phyloP scores from a whole-genome alignment of 2,797 vertebrate species.

The Chelonia mydas region DNA sequence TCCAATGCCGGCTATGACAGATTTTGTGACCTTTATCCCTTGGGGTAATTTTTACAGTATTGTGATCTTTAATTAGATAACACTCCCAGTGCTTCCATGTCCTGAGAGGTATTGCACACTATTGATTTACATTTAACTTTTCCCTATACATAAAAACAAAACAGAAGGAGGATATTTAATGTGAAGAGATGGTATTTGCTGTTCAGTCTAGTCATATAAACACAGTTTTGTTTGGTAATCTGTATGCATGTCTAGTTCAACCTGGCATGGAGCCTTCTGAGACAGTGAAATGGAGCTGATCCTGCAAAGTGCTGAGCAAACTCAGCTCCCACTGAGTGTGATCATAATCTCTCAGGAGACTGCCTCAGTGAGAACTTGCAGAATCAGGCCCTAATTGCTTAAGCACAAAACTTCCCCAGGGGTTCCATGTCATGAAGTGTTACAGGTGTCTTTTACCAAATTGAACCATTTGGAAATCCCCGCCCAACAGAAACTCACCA shows the following conservation, averaged over 20 bases:
- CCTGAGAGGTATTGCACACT: neutral
- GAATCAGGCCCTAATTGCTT: fast-evolving
- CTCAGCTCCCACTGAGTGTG: fast-evolving
- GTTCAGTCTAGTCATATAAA: neutral
- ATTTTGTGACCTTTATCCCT: neutral
- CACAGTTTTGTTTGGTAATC: neutral
- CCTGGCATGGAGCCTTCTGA: neutral
- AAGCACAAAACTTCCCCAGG: neutral
- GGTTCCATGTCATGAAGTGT: fast-evolving
- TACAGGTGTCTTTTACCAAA: neutral
- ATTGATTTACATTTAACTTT: neutral
- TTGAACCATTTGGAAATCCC: neutral
- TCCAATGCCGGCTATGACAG: neutral
- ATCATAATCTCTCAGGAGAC: fast-evolving
- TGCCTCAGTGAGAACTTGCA: fast-evolving
- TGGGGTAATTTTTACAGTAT: neutral
- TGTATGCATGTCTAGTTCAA: fast-evolving
- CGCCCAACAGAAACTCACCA: neutral
- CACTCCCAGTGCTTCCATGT: neutral
- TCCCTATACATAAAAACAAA: neutral
- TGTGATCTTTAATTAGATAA: neutral
- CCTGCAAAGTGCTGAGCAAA: neutral
- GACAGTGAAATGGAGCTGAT: fast-evolving
- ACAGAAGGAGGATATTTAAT: neutral
- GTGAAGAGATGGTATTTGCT: neutral